These are phyloP conservation scores for Perdita meconis DNA, from an alignment of 2,888 invertebrate species.

Conservation along the genomic window DNA sequence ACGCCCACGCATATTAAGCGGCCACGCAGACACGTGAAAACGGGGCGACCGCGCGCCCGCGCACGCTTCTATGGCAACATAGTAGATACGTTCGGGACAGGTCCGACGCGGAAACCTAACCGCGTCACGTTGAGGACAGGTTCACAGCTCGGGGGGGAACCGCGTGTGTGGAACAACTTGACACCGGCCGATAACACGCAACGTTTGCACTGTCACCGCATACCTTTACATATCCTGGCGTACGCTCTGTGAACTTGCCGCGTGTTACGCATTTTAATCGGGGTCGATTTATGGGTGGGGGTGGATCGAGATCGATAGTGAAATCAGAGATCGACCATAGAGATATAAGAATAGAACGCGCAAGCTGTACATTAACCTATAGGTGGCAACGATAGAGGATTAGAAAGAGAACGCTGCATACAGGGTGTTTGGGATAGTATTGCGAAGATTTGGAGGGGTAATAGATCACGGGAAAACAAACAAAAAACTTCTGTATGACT, in stretches of 20 bases:
- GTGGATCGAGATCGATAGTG: neutral
- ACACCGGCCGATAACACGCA: conserved; percentile 3
- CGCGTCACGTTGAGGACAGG: conserved; percentile 65
- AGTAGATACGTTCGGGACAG: conserved; percentile 70
- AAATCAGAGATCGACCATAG: too few relatives aligned
- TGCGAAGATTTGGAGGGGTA: too few relatives aligned
- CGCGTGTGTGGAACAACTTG: conserved; percentile 18
- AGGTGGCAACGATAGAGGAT: too few relatives aligned
- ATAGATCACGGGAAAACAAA: too few relatives aligned
- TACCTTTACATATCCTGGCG: neutral
- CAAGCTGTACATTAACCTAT: too few relatives aligned
- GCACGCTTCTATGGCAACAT: conserved; percentile 62
- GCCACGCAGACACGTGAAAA: conserved; percentile 40
- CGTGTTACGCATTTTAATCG: neutral
- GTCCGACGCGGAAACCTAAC: conserved; percentile 68
- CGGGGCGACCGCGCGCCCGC: too few relatives aligned
- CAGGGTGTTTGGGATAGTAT: too few relatives aligned
- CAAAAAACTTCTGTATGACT: too few relatives aligned
- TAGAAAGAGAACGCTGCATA: too few relatives aligned
- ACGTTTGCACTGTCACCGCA: neutral
- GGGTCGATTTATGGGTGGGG: neutral
- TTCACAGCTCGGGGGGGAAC: conserved; percentile 51
- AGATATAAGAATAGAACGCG: too few relatives aligned
- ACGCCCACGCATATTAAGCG: conserved; percentile 82
- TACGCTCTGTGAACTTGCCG: neutral